Percentiles rank a stretch among this genome's conserved stretches.
Conservation (phyloP, 1,140 invertebrate genomes). For the Papilio polyxenes region DNA sequence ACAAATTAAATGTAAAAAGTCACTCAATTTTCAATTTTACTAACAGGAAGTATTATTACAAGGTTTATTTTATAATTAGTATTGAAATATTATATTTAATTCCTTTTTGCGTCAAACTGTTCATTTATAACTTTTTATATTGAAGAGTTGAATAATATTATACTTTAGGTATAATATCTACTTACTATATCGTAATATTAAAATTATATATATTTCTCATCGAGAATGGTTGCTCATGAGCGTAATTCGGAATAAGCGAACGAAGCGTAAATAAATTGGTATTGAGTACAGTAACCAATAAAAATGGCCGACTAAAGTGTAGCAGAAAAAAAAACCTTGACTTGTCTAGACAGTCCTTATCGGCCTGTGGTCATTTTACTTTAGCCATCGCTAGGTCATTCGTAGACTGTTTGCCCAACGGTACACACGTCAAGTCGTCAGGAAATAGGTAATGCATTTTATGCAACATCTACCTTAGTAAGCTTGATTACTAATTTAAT, state of each 20-base stretch:
- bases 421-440: not conserved
- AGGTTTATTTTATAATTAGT: not conserved
- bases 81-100: not conserved
- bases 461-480: not conserved
- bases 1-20: not conserved
- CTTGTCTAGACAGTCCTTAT: constrained; percentile 7
- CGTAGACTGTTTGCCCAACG: not conserved
- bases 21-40: not conserved
- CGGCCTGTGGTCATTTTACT: constrained; percentile 4
- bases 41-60: not conserved
- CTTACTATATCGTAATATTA: too few species aligned
- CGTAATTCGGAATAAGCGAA: not conserved
- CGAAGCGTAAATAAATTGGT: not conserved
- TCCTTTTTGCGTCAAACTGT: not conserved
- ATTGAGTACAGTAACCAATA: not conserved
- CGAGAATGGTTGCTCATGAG: not conserved
- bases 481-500: not conserved
- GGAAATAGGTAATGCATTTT: not conserved
- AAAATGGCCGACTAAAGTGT: not conserved
- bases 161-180: too few species aligned
- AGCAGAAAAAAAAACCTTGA: not conserved
- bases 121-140: too few species aligned
- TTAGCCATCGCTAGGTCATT: constrained; percentile 4
- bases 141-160: too few species aligned
- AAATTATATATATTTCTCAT: too few species aligned